Conservation (phyloP, 2,797 vertebrate species). For the Hybognathus amarus region DNA sequence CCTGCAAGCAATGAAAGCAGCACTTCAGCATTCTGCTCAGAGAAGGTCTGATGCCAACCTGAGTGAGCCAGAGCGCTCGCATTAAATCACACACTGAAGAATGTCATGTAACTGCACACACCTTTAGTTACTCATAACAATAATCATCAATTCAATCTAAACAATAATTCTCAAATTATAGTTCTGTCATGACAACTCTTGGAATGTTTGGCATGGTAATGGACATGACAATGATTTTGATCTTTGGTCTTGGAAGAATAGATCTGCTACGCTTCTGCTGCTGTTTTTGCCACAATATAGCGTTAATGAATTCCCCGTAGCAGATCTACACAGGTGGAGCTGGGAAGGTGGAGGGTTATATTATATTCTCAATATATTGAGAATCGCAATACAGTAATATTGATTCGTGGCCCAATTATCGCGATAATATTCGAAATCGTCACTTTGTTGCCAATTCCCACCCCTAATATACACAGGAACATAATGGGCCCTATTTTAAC, state of each 20-base stretch:
- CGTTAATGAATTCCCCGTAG: not conserved
- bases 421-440: too few relatives aligned
- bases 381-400: too few relatives aligned
- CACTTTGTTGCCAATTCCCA: too few relatives aligned
- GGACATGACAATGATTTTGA: not conserved
- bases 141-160: not conserved
- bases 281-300: not conserved
- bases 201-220: not conserved
- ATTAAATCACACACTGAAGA: not conserved
- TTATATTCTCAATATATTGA: too few relatives aligned
- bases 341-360: not conserved
- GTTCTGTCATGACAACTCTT: not conserved
- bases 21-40: constrained; percentile 59
- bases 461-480: too few relatives aligned
- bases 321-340: not conserved
- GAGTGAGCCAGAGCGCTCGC: not conserved
- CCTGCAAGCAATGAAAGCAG: constrained; percentile 63
- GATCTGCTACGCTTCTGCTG: too few relatives aligned
- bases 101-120: not conserved
- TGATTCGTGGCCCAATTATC: too few relatives aligned
- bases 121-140: not conserved
- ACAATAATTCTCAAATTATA: not conserved
- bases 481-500: too few relatives aligned
- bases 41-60: constrained; percentile 14
- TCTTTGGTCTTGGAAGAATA: not conserved